Conservation (phyloP, 2,888 invertebrate species). For the Phrixothrix hirtus region DNA sequence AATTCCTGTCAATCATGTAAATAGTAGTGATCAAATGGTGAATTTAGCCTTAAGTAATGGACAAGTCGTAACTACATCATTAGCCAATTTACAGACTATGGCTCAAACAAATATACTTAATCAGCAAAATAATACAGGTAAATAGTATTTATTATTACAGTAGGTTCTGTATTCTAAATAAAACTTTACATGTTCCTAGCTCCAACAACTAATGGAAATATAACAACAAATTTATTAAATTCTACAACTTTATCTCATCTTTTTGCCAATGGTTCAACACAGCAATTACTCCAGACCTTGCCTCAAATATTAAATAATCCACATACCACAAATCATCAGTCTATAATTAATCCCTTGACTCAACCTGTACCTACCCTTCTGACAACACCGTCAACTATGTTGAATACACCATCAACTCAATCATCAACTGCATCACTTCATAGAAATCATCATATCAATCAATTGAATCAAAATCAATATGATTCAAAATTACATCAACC, state of each 20-base stretch:
- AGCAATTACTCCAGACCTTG: slow-evolving; percentile 75
- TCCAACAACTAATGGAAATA: slow-evolving; percentile 66
- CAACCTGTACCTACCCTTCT: slow-evolving; percentile 45
- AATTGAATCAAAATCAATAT: slow-evolving; percentile 45
- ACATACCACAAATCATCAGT: slow-evolving; percentile 38
- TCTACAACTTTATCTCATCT: slow-evolving; percentile 71
- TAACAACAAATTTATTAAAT: slow-evolving; percentile 72
- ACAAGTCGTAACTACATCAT: slow-evolving; percentile 81
- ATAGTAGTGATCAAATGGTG: slow-evolving; percentile 70
- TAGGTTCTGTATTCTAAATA: background rate
- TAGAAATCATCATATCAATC: slow-evolving; percentile 52
- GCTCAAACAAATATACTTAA: slow-evolving; percentile 68
- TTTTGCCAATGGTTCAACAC: slow-evolving; percentile 71
- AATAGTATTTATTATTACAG: slow-evolving; percentile 21
- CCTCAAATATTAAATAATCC: slow-evolving; percentile 63
- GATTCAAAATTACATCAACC: slow-evolving; percentile 48
- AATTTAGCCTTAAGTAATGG: slow-evolving; percentile 83
- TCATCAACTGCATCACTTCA: slow-evolving; percentile 24
- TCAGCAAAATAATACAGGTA: slow-evolving; percentile 54
- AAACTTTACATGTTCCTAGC: slow-evolving; percentile 42
- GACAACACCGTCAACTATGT: slow-evolving; percentile 39
- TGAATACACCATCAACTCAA: slow-evolving; percentile 34
- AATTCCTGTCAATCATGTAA: slow-evolving; percentile 90
- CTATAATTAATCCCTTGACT: slow-evolving; percentile 31
- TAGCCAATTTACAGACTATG: slow-evolving; percentile 78